Evolutionary conservation across 2,113 vertebrate genomes (phyloP).

Genomic region (Zeus faber): DNA sequence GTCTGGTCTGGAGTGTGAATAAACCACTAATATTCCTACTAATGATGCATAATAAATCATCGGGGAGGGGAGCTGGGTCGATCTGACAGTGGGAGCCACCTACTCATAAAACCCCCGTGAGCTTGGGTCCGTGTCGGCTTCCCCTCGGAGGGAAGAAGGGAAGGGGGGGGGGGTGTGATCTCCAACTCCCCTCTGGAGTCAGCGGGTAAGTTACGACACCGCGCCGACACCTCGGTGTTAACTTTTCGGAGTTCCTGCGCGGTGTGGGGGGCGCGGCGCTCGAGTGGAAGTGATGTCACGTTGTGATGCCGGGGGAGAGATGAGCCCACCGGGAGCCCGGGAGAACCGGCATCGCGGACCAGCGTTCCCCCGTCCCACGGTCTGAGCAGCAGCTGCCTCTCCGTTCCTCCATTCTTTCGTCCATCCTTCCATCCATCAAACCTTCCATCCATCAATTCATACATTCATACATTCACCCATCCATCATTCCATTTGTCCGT

Average conservation of each 20-base stretch:
- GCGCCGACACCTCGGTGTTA: slow-evolving; percentile 38
- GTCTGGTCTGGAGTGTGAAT: too few species aligned
- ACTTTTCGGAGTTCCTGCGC: slow-evolving; percentile 23
- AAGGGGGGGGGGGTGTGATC: slow-evolving; percentile 42
- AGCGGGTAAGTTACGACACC: slow-evolving; percentile 46
- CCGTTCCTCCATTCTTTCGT: too few species aligned
- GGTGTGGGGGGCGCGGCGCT: slow-evolving; percentile 34
- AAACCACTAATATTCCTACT: too few species aligned
- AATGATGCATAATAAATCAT: too few species aligned
- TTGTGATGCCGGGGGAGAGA: slow-evolving; percentile 57
- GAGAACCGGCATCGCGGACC: slow-evolving; percentile 60
- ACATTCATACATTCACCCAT: too few species aligned
- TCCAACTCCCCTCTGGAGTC: slow-evolving; percentile 50
- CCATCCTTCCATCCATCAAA: too few species aligned
- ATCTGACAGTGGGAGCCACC: slow-evolving; percentile 41
- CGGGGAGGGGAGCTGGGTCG: too few species aligned
- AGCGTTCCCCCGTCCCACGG: slow-evolving; percentile 42
- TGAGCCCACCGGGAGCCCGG: slow-evolving; percentile 37
- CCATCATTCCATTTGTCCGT: too few species aligned
- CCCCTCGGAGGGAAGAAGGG: too few species aligned
- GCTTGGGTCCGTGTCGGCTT: neutral
- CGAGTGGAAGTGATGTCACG: slow-evolving; percentile 71
- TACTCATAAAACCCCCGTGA: slow-evolving; percentile 43
- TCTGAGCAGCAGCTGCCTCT: slow-evolving; percentile 55
- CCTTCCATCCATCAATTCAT: too few species aligned